Evolutionary conservation across 2,113 vertebrate genomes (phyloP), one percentile per base, ranked within the genome.

Genomic region (Martes martes): DNA sequence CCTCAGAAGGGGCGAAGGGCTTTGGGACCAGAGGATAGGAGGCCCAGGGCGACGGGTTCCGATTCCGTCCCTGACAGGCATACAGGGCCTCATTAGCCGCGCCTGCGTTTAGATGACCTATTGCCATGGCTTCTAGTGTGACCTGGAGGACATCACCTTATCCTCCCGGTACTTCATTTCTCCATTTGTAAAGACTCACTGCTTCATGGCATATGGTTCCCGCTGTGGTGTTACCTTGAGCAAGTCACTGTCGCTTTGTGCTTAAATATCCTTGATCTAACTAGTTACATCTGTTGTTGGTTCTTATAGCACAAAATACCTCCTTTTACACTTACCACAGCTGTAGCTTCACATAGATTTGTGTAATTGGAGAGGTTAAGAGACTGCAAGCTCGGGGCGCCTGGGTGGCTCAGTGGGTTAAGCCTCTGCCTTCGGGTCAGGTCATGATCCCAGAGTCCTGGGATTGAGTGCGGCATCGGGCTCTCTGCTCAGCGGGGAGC

Each of bases 301-400:
- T 89, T 78, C 81, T 57, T 36, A 11, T 21, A 80, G 69, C 71
- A 73, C 89, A 89, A 78, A 82, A 61, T 36, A 81, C 65, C 19
- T 71, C 9, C 4, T 31, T 42, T 86, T 76, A 94, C 14, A 59
- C 26, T 36, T 7, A 4, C 7, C 28, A 36, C 26, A n/a, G 36
- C 36, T 80, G 33, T 65, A 24, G 74, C 28, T 80, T 93, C 50
- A 79, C 15, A 14, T 8, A 78, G 55, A 96, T 81, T 42, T 76
- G 50, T 93, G 50, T 89, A 47, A 82, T 24, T 86, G 26, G 52
- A 73, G n/a, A 96, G 21, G 73, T 71, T 69, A 61, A 63, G 84
- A 88, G 67, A 91, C 28, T 47, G 81, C 61, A 69, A 57, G 16
- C 45, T 89, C 52, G 16, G 52, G 52, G 6, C 52, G 16, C 52